Base-by-base conservation (phyloP, 2,113 vertebrate species). In the Dipodomys ordii region DNA sequence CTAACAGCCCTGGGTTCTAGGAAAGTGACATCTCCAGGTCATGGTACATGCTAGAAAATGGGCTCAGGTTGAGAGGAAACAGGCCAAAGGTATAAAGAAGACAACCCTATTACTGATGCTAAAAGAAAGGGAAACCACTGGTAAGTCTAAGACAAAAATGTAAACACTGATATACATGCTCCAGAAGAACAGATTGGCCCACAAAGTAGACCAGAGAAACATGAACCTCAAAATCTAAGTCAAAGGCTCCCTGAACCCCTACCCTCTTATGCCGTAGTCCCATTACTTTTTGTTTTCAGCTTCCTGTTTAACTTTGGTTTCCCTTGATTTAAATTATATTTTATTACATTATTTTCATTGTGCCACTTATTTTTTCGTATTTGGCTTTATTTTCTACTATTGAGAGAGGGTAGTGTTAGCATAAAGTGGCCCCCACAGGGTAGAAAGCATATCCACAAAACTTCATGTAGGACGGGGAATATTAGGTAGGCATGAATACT, bases 371-470 rank as follows among this genome's bases (percentile, higher is more conserved):
- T 80, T 78, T 79, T 74, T n/a, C 25, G 79, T 68, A 49, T 46
- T 73, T 83, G 25, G 39, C 71, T 92, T 72, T 80, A 12, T 89
- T 83, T 86, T 89, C 39, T 90, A 77, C 23, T 46, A 67, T 20
- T 62, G 8, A 57, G 22, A 64, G 18, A 64, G 7, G 82, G 16
- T 60, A 35, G 10, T 11, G 49, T 10, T 39, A 44, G 27, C 18
- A 12, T 8, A 67, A 88, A 22, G 44, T 72, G 71, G 30, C 15
- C 15, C 28, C 9, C 4, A 6, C 15, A 46, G 46, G 15, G 18
- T 32, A 64, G 30, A 90, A n/a, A 86, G 32, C 57, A 35, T 23
- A 7, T 19, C 53, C 32, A 39, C 4, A 4, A 46, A 35, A 85
- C 74, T 80, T 68, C 23, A 2, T 64, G 28, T 12, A 90, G 0